Conservation (phyloP, 2,113 vertebrate genomes). For the Xenus cinereus region DNA sequence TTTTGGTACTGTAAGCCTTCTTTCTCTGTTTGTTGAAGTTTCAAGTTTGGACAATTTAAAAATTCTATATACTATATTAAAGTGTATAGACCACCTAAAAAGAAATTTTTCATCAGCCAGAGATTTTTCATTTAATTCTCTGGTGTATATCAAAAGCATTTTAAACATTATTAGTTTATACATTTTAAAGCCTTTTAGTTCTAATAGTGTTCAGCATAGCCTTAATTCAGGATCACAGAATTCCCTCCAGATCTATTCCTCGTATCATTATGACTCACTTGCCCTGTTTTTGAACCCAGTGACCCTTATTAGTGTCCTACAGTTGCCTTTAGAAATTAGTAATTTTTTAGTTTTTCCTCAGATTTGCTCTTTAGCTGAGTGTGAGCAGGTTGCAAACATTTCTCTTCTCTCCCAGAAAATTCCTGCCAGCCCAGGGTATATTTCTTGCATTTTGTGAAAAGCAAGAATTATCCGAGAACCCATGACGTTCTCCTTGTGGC, state of each 20-base stretch:
- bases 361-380: not conserved
- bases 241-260: not conserved
- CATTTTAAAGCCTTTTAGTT: not conserved
- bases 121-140: not conserved
- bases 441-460: not conserved
- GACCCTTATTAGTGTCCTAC: not conserved
- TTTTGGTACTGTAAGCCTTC: not conserved
- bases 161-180: not conserved
- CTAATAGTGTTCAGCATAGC: not conserved
- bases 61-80: slow-evolving; percentile 10
- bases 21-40: slow-evolving; percentile 23
- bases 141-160: not conserved
- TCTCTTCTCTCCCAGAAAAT: not conserved
- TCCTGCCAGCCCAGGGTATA: not conserved
- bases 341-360: not conserved
- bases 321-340: not conserved
- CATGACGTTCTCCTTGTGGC: not conserved
- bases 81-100: not conserved
- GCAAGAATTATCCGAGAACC: not conserved
- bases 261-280: not conserved
- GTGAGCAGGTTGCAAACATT: not conserved
- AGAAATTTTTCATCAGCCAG: not conserved
- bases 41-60: slow-evolving; percentile 26
- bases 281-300: not conserved
- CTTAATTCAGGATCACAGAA: not conserved